phyloP scores from a whole-genome alignment of 2,113 vertebrate species.

The Riparia riparia region DNA sequence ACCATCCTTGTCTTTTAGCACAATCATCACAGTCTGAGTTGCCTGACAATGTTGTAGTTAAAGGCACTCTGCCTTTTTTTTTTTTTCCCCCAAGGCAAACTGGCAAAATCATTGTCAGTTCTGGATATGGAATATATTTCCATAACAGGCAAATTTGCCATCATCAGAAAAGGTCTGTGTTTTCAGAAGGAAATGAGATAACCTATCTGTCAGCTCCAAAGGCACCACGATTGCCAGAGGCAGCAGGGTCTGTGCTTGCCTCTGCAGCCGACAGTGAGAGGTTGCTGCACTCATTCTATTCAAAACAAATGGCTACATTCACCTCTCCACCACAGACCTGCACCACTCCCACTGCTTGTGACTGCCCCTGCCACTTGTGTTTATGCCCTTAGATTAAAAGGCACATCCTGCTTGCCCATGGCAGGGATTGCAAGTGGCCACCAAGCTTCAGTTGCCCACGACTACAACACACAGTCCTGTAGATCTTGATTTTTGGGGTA shows the following conservation, averaged over 20 bases:
- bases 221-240: background rate
- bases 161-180: slow-evolving; percentile 43
- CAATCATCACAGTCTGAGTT: background rate
- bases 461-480: rapidly evolving
- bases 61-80: background rate
- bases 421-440: background rate
- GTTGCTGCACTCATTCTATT: background rate
- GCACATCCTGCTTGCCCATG: background rate
- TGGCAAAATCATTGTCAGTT: background rate
- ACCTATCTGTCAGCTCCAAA: slow-evolving; percentile 19
- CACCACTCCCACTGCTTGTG: background rate
- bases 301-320: slow-evolving; percentile 5
- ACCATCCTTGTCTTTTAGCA: background rate
- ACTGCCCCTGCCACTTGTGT: background rate
- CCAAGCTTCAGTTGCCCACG: rapidly evolving
- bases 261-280: background rate
- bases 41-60: background rate
- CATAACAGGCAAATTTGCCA: slow-evolving; percentile 62
- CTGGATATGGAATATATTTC: slow-evolving; percentile 1
- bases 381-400: background rate
- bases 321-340: background rate
- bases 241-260: background rate
- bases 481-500: background rate
- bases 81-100: background rate
- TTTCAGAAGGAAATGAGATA: slow-evolving; percentile 67